A percentile compares a stretch with the other conserved stretches of the same genome.
These are phyloP conservation scores for Bedellia somnulentella DNA, from an alignment of 2,888 invertebrate genomes.

Conservation along the genomic window DNA sequence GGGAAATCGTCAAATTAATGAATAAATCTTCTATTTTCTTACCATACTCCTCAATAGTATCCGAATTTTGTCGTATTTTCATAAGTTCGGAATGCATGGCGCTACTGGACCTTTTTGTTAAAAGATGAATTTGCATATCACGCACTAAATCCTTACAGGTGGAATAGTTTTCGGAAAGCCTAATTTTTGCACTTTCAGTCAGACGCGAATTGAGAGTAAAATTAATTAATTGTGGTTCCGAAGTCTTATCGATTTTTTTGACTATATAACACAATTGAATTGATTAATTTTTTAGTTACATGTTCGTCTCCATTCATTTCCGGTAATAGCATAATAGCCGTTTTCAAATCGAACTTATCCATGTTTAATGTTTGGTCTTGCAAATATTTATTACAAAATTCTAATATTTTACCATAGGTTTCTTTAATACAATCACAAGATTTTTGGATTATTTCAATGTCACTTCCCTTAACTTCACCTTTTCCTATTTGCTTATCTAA, in stretches of 20 bases:
- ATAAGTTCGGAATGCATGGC: not conserved
- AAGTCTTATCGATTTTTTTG: constrained; percentile 2
- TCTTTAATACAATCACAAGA: too few relatives aligned
- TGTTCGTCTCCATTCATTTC: constrained; percentile 7
- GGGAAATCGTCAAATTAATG: constrained; percentile 2
- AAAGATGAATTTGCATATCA: not conserved
- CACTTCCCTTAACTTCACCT: too few relatives aligned
- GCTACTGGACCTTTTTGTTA: not conserved
- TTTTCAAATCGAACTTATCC: constrained; percentile 9
- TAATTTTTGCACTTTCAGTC: not conserved
- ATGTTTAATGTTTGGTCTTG: too few relatives aligned
- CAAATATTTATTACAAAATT: too few relatives aligned
- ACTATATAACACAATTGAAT: constrained; percentile 7
- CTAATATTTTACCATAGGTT: too few relatives aligned
- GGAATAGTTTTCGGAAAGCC: not conserved
- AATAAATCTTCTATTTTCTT: constrained; percentile 2
- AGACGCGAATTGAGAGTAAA: not conserved
- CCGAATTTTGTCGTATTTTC: not conserved
- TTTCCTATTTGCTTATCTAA: too few relatives aligned
- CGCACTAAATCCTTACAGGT: not conserved
- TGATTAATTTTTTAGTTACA: constrained; percentile 6
- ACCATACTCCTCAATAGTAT: not conserved
- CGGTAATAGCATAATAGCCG: constrained; percentile 8
- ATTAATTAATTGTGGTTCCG: constrained; percentile 1
- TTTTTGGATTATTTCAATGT: too few relatives aligned